phyloP scores from a whole-genome alignment of 2,888 invertebrate genomes.

The Cenopis cana region DNA sequence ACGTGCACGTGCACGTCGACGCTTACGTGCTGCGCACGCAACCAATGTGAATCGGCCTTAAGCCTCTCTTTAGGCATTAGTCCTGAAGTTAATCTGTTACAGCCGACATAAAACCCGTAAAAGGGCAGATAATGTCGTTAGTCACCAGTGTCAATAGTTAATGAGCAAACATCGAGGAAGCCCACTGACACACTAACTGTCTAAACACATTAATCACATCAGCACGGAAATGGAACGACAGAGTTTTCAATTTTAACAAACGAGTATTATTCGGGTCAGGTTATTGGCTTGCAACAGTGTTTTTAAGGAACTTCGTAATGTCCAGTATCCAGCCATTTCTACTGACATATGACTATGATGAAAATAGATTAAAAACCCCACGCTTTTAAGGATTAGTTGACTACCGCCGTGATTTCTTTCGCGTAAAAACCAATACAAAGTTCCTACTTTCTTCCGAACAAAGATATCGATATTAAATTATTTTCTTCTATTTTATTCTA shows the following conservation, averaged over 20 bases:
- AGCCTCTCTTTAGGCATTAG: not conserved
- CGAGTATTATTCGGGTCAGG: not conserved
- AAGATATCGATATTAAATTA: too few relatives aligned
- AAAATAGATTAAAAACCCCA: not conserved
- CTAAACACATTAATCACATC: constrained; percentile 36
- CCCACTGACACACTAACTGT: constrained; percentile 35
- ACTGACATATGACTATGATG: too few relatives aligned
- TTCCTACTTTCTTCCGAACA: too few relatives aligned
- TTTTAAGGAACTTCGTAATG: not conserved
- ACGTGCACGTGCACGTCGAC: too few relatives aligned
- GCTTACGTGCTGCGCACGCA: too few relatives aligned
- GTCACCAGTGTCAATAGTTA: constrained; percentile 11
- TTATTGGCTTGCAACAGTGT: not conserved
- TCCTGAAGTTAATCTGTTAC: too few relatives aligned
- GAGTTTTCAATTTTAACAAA: constrained; percentile 16
- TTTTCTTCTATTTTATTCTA: too few relatives aligned
- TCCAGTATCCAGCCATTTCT: not conserved
- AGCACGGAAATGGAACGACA: constrained; percentile 28
- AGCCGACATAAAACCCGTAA: not conserved
- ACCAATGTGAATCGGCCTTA: too few relatives aligned
- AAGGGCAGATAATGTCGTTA: not conserved
- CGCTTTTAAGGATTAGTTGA: too few relatives aligned
- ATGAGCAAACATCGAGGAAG: constrained; percentile 17
- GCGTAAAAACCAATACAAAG: too few relatives aligned
- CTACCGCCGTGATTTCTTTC: too few relatives aligned